Evolutionary conservation across 1,140 invertebrate species (phyloP).

Genomic region (Drosophila leontia): DNA sequence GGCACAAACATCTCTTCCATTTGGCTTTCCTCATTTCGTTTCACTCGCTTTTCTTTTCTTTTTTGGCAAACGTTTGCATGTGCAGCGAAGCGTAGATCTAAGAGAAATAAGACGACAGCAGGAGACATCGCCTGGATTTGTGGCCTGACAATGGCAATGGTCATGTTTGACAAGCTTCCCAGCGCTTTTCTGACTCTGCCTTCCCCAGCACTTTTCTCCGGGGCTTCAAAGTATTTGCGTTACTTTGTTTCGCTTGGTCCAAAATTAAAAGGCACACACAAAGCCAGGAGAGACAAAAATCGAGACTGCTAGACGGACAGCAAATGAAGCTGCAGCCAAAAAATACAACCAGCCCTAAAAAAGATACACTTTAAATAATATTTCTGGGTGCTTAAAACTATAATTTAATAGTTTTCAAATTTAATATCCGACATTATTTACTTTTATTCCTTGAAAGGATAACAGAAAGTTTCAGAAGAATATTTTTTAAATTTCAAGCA

Average conservation of each 20-base stretch:
- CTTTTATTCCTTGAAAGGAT: neutral
- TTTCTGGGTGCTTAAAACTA: neutral
- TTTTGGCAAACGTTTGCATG: conserved; percentile 71
- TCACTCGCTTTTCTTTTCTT: conserved; percentile 10
- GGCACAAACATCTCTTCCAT: conserved; percentile 54
- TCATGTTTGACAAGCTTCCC: conserved; percentile 69
- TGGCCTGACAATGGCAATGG: conserved; percentile 70
- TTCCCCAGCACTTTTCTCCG: neutral
- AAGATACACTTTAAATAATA: neutral
- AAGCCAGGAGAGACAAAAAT: conserved; percentile 4
- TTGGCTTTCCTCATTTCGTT: conserved; percentile 43
- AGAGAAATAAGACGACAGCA: conserved; percentile 71
- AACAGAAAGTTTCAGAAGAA: accelerated
- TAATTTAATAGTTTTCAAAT: neutral
- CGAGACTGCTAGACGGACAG: neutral
- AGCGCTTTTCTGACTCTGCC: neutral
- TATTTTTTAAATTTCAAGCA: neutral
- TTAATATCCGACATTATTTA: neutral
- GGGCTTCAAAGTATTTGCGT: conserved; percentile 49
- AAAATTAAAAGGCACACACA: conserved; percentile 63
- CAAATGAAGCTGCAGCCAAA: conserved; percentile 25
- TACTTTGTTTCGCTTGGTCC: conserved; percentile 62
- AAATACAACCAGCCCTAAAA: conserved; percentile 30
- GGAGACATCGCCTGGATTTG: conserved; percentile 72
- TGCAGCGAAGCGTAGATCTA: conserved; percentile 75